These are phyloP conservation scores for Dendroctonus valens DNA, from an alignment of 1,140 invertebrate species.

Conservation along the genomic window DNA sequence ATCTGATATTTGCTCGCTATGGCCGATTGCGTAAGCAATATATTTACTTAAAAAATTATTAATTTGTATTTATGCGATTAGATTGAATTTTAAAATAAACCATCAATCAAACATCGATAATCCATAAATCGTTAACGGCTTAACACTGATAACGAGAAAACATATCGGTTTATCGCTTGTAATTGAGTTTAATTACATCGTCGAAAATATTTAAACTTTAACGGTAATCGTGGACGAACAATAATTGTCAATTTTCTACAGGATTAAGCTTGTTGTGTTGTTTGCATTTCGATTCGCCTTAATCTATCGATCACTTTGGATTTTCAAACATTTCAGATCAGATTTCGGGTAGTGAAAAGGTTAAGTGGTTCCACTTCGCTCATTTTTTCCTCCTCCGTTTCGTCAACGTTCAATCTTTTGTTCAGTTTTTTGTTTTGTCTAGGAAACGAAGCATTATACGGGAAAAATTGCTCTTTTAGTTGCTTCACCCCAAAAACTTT, in stretches of 20 bases:
- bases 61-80: slow-evolving; percentile 25
- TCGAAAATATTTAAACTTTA: slow-evolving; percentile 21
- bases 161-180: slow-evolving; percentile 25
- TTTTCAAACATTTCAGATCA: no score
- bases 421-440: no score
- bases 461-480: no score
- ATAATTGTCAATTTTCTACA: slow-evolving; percentile 22
- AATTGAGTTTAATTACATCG: slow-evolving; percentile 27
- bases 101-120: slow-evolving; percentile 30
- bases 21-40: slow-evolving; percentile 9
- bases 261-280: slow-evolving; percentile 17
- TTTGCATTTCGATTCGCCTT: slow-evolving; percentile 2
- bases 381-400: no score
- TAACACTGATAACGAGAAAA: slow-evolving; percentile 19
- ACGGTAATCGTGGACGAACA: slow-evolving; percentile 22
- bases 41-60: slow-evolving; percentile 28
- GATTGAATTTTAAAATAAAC: slow-evolving; percentile 22
- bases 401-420: no score
- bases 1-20: slow-evolving; percentile 1
- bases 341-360: no score
- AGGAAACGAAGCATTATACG: no score
- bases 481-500: no score
- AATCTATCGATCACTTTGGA: slow-evolving; percentile 5
- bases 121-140: slow-evolving; percentile 26
- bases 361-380: no score